Conservation (phyloP, 2,888 invertebrate species). For the Unio delphinus region DNA sequence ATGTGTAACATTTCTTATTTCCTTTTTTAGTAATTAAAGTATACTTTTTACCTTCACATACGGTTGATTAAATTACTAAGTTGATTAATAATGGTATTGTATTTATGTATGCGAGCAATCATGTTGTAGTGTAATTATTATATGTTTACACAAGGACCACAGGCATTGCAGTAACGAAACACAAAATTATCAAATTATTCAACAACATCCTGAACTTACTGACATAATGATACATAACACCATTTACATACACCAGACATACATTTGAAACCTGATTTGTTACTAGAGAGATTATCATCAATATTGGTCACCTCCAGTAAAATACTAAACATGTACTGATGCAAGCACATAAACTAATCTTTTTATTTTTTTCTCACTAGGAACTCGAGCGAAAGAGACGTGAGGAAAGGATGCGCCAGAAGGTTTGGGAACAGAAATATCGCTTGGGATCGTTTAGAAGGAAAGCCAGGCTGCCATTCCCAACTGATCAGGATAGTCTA, state of each 20-base stretch:
- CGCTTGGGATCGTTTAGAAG: slow-evolving; percentile 60
- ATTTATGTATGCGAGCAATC: neutral
- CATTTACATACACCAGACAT: neutral
- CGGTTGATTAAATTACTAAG: neutral
- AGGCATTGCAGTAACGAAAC: too few relatives aligned
- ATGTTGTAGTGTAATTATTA: too few relatives aligned
- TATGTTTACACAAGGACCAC: too few relatives aligned
- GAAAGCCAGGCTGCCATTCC: slow-evolving; percentile 52
- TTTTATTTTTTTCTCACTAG: slow-evolving; percentile 30
- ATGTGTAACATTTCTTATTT: too few relatives aligned
- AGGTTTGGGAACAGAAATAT: slow-evolving; percentile 68
- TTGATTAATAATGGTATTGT: neutral
- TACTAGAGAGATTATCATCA: slow-evolving; percentile 1
- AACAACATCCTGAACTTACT: neutral
- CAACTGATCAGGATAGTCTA: slow-evolving; percentile 41
- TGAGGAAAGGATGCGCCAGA: slow-evolving; percentile 67
- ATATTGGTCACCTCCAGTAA: too few relatives aligned
- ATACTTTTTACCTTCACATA: too few relatives aligned
- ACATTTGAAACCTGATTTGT: neutral
- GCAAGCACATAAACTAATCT: too few relatives aligned
- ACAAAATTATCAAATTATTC: too few relatives aligned
- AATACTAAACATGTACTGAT: too few relatives aligned
- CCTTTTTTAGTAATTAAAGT: too few relatives aligned
- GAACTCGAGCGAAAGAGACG: slow-evolving; percentile 68
- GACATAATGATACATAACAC: neutral